Evolutionary conservation across 2,113 vertebrate genomes (phyloP), one percentile per base, ranked within the genome.

Genomic region (Poeciliopsis prolifica): DNA sequence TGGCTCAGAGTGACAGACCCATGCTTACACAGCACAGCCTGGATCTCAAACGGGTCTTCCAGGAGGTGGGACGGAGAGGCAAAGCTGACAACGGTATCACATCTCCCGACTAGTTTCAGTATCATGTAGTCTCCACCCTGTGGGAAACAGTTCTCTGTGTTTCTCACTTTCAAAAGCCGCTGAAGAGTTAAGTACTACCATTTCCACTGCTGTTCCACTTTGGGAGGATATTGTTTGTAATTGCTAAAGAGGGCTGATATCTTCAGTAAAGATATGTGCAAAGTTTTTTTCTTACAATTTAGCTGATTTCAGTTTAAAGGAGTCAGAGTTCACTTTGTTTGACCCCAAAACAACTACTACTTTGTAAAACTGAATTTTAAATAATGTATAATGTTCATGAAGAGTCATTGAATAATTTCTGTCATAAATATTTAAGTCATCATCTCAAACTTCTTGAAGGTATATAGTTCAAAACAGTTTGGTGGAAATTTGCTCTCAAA

Each of bases 141-240:
- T 14, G 66, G 44, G 64, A 69, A 75, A 68, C 15, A 35, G 65
- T 62, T 70, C 65, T 24, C 51, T 64, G 77, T 74, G 81, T 84
- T 64, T 63, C 40, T 81, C 79, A 80, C 79, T 83, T 70, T 31
- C 37, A 37, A 76, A 67, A 79, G 75, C 60, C 65, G 68, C 60
- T 70, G 19, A 0, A 40, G 74, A 67, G 72, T 89, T 90, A 87
- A 85, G 89, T 87, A 82, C 81, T 51, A 74, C 31, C 33, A 51
- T 61, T 31, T 70, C 64, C 71, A 62, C 81, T 60, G 78, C 58
- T 33, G 33, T 61, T 48, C 75, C 58, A 60, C 17, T 8, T 5
- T 8, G 29, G 60, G 70, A 72, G 77, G 74, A 80, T 77, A 68
- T 79, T 75, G 66, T 77, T 68, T 72, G 66, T 87, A 78, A 89